Evolutionary conservation across 2,113 vertebrate genomes (phyloP).

Genomic region (Myodes glareolus): DNA sequence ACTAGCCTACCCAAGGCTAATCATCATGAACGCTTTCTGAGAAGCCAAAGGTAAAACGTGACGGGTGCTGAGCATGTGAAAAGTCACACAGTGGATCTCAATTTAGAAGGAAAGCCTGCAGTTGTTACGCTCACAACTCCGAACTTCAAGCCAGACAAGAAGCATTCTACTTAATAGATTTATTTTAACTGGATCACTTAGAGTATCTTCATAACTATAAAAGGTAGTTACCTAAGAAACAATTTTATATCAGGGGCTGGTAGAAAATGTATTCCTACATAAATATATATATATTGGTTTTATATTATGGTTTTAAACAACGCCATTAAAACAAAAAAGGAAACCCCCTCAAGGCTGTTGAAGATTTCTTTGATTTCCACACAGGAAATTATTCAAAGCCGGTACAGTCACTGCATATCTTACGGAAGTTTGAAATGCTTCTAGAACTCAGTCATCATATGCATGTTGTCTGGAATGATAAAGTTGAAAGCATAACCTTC

Average conservation of each 20-base stretch:
- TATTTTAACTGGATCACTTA: slow-evolving; percentile 38
- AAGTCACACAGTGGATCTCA: background rate
- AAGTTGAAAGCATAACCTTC: background rate
- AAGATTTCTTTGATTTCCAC: slow-evolving; percentile 37
- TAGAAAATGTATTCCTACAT: slow-evolving; percentile 41
- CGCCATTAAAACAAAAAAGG: background rate
- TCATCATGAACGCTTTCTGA: slow-evolving; percentile 8
- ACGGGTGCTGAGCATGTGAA: background rate
- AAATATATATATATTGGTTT: background rate
- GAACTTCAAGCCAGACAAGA: slow-evolving; percentile 42
- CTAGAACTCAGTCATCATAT: background rate
- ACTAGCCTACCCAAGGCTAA: background rate
- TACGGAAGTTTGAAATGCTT: slow-evolving; percentile 43
- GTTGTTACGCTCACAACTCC: background rate
- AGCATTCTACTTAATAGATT: background rate
- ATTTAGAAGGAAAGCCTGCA: background rate
- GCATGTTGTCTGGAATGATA: slow-evolving; percentile 29
- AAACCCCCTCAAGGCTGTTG: background rate
- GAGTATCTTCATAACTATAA: slow-evolving; percentile 31
- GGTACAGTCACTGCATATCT: background rate
- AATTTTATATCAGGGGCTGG: background rate
- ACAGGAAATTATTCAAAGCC: background rate
- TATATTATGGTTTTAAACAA: slow-evolving; percentile 42
- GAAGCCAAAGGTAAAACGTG: slow-evolving; percentile 31
- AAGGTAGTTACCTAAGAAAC: background rate